These are phyloP conservation scores for Todiramphus saurophagus DNA, from an alignment of 2,113 vertebrate genomes.

Conservation along the genomic window DNA sequence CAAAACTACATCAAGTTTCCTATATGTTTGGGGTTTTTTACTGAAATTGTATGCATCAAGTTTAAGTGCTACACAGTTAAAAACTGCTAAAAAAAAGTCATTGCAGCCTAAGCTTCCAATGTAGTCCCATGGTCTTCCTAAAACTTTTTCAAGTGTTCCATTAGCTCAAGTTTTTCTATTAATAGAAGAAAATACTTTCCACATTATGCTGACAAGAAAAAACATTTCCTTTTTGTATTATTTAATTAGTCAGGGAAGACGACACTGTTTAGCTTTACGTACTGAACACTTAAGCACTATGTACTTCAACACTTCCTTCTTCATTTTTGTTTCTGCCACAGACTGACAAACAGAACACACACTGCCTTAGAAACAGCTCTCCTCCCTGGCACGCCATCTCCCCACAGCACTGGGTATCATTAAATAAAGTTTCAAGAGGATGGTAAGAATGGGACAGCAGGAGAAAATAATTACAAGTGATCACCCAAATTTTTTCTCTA, in stretches of 20 bases:
- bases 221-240: not conserved
- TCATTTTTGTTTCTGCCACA: not conserved
- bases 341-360: fast-evolving
- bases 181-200: conserved; percentile 62
- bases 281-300: not conserved
- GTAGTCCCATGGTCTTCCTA: not conserved
- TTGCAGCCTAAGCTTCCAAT: not conserved
- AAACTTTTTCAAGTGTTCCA: not conserved
- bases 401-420: not conserved
- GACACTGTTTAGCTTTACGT: not conserved
- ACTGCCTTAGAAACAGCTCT: not conserved
- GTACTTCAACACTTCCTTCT: not conserved
- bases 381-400: not conserved
- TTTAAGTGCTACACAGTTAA: not conserved
- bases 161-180: conserved; percentile 32
- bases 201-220: conserved; percentile 26
- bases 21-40: not conserved
- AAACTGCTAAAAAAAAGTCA: not conserved
- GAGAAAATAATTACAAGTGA: not conserved
- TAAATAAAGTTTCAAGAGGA: not conserved
- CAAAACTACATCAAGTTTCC: not conserved
- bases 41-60: not conserved
- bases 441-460: not conserved
- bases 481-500: not conserved
- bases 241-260: not conserved